phyloP scores from a whole-genome alignment of 92 coral and sea anemone species.

The Porites divaricata region DNA sequence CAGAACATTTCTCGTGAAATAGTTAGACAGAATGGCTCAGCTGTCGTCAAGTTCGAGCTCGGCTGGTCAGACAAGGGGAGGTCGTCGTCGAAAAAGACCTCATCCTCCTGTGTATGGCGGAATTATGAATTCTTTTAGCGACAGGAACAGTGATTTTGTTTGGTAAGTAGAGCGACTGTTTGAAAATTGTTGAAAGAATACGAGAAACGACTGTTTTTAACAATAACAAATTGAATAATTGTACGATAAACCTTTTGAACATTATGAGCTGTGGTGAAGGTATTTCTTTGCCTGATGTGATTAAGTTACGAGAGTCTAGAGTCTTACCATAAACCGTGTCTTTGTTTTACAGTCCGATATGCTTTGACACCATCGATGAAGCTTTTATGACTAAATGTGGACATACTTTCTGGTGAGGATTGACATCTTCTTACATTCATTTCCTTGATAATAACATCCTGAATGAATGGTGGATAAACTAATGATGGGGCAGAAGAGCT shows the following conservation, averaged over 20 bases:
- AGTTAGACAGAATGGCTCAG: constrained; percentile 30
- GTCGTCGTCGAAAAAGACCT: constrained; percentile 95
- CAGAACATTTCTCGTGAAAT: background rate
- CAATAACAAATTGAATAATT: background rate
- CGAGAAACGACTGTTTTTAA: no score
- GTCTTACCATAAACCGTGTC: background rate
- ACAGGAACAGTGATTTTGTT: constrained; percentile 95
- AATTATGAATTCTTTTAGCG: constrained; percentile 91
- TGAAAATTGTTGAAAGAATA: background rate
- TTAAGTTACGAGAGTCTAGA: background rate
- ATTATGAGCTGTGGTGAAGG: background rate
- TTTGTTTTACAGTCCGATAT: constrained; percentile 84
- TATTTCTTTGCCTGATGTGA: constrained; percentile 1
- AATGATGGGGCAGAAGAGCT: no score
- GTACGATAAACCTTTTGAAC: no score
- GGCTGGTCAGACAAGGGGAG: constrained; percentile 74
- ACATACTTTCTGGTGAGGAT: constrained; percentile 95
- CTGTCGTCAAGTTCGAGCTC: constrained; percentile 43
- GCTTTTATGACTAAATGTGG: constrained; percentile 99
- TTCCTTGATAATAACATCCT: background rate
- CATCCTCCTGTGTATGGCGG: constrained; percentile 99
- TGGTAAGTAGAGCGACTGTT: constrained; percentile 72
- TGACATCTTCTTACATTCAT: background rate
- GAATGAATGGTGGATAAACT: no score
- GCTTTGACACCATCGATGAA: constrained; percentile 97